Percentiles rank a stretch among this genome's conserved stretches.
Evolutionary conservation across 1,140 invertebrate genomes (phyloP).

Genomic region (Phortica variegata): DNA sequence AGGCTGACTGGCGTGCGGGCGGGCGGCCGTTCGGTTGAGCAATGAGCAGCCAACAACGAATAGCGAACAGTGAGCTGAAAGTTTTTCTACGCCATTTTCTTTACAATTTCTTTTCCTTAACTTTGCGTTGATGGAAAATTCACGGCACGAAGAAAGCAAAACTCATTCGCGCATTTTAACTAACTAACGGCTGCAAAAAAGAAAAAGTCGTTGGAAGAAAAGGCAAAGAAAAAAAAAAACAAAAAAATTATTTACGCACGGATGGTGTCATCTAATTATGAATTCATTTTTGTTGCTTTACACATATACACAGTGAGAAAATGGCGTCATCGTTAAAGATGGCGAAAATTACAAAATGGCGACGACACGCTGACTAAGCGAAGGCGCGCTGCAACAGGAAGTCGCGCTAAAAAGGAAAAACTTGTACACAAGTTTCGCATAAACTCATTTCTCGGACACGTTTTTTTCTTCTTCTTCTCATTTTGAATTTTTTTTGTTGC

Average conservation of each 20-base stretch:
- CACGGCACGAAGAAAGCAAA: conserved; percentile 16
- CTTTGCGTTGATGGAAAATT: neutral
- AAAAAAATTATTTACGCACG: conserved; percentile 56
- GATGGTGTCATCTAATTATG: conserved; percentile 58
- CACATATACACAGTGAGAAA: conserved; percentile 10
- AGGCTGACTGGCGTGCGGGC: too few species aligned
- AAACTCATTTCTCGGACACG: too few species aligned
- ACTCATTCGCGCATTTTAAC: conserved; percentile 52
- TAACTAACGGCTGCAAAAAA: conserved; percentile 32
- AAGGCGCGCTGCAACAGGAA: conserved; percentile 10
- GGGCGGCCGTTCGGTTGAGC: too few species aligned
- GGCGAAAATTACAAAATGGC: neutral
- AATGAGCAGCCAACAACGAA: too few species aligned
- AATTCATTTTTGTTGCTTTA: conserved; percentile 48
- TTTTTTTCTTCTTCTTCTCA: too few species aligned
- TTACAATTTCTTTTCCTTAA: conserved; percentile 25
- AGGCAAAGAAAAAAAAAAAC: conserved; percentile 19
- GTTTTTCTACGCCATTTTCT: conserved; percentile 35
- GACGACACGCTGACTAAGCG: neutral
- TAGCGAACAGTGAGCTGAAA: too few species aligned
- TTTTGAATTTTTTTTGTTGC: too few species aligned
- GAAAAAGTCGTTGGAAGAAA: neutral
- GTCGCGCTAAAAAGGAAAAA: conserved; percentile 3
- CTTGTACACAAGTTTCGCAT: conserved; percentile 1
- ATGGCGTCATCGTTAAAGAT: conserved; percentile 10